Base-by-base conservation (phyloP, 2,113 vertebrate genomes). In the Solenodon paradoxus region DNA sequence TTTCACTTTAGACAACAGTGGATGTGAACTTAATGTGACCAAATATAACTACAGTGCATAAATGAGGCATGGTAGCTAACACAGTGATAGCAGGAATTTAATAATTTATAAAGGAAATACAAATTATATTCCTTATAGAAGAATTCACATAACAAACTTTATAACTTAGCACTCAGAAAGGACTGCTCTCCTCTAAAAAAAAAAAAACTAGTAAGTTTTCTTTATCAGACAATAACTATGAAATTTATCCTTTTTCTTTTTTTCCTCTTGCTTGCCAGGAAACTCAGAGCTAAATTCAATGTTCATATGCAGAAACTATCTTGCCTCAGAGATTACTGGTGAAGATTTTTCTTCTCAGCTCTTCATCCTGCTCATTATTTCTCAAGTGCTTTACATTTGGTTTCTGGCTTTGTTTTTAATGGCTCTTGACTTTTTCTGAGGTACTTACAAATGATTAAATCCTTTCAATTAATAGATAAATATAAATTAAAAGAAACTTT, bases 211-310 rank as follows among this genome's bases (percentile, higher is more conserved):
- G 49, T 94, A 95, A 80, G 64, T 40, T 69, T 94, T 64, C 91
- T 95, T 93, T 95, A 79, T 92, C 79, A 96, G 64, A 93, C 84
- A 96, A 49, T 80, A 93, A 93, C 45, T 51, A 74, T 64, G 69
- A 93, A 92, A 90, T 15, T 51, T 71, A 96, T 88, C 97, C 94
- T 87, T 84, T 94, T 97, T 95, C 88, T 95, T 95, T 90, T 95
- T 83, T 89, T 86, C n/a, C 83, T 95, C 80, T 71, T 92, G 80
- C 97, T 96, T 96, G 88, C 95, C 95, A 97, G 95, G 97, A 97
- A 90, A 57, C 92, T 87, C 75, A 35, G 92, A 94, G 80, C 95
- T 97, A 96, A 95, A 97, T 84, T 97, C 90, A 96, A 87, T 77
- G 75, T 90, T 96, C 80, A 83, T 71, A 57, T 35, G 92, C n/a